Percentiles rank a stretch among this genome's conserved stretches.
These are phyloP conservation scores for Eudemis profundana DNA, from an alignment of 2,888 invertebrate species.

Conservation along the genomic window DNA sequence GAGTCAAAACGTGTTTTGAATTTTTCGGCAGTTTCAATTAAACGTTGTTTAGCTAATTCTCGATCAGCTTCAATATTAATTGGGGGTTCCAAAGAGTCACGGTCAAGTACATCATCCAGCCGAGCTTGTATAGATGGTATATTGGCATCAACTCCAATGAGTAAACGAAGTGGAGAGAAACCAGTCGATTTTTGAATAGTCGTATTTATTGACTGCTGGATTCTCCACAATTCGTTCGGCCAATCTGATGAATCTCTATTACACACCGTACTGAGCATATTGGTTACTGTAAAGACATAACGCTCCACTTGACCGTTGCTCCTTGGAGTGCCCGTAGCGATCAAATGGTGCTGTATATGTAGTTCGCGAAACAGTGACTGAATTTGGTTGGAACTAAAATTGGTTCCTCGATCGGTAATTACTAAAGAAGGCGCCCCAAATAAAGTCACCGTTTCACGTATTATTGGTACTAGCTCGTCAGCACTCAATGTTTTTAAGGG, in stretches of 20 bases:
- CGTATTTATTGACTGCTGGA: slow-evolving; percentile 14
- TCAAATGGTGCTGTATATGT: slow-evolving; percentile 11
- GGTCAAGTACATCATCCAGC: background rate
- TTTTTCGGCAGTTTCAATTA: slow-evolving; percentile 1
- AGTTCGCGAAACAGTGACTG: background rate
- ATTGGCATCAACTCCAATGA: slow-evolving; percentile 8
- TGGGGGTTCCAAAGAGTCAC: background rate
- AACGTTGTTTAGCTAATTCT: background rate
- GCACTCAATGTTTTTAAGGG: slow-evolving; percentile 1
- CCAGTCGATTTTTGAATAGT: slow-evolving; percentile 16
- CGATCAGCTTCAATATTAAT: slow-evolving; percentile 22
- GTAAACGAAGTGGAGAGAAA: slow-evolving; percentile 11
- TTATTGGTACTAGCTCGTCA: background rate
- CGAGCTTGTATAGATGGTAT: slow-evolving; percentile 10
- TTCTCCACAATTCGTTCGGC: slow-evolving; percentile 15
- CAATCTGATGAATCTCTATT: slow-evolving; percentile 19
- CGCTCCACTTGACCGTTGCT: slow-evolving; percentile 13
- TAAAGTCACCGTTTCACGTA: slow-evolving; percentile 47
- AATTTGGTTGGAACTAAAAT: slow-evolving; percentile 38
- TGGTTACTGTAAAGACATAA: slow-evolving; percentile 4
- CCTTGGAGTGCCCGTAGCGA: slow-evolving; percentile 9
- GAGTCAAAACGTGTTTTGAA: slow-evolving; percentile 21
- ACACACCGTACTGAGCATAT: slow-evolving; percentile 9
- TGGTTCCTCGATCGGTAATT: slow-evolving; percentile 46
- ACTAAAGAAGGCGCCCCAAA: slow-evolving; percentile 45